Conservation (phyloP, 2,113 vertebrate species). For the Psammodynastes pulverulentus region DNA sequence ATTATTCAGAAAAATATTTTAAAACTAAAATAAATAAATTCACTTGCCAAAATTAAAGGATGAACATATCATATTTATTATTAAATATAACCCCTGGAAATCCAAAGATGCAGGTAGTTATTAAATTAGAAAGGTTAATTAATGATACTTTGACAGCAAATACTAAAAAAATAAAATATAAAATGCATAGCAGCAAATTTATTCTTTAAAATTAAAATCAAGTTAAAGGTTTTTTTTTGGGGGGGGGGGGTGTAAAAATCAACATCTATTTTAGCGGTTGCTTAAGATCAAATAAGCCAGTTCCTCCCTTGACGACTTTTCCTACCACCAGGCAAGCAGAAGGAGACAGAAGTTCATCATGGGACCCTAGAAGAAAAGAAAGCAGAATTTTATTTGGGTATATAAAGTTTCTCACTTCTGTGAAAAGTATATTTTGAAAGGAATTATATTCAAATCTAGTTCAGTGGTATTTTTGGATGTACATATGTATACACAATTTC, state of each 20-base stretch:
- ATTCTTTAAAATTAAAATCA: background rate
- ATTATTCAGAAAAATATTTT: background rate
- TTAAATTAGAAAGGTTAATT: background rate
- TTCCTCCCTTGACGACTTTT: conserved; percentile 92
- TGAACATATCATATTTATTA: background rate
- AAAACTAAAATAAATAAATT: background rate
- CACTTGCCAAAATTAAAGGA: background rate
- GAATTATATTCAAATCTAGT: background rate
- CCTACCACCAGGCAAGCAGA: conserved; percentile 92
- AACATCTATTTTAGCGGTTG: conserved; percentile 83
- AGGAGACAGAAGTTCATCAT: conserved; percentile 85
- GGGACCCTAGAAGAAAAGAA: conserved; percentile 72
- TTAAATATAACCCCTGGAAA: conserved; percentile 10
- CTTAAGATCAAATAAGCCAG: conserved; percentile 94
- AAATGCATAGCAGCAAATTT: background rate
- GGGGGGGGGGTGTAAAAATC: too few relatives aligned
- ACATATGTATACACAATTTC: background rate
- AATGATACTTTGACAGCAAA: background rate
- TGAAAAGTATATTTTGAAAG: background rate
- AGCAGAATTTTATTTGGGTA: background rate
- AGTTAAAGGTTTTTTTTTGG: too few relatives aligned
- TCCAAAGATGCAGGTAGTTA: background rate
- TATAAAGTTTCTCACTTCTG: background rate
- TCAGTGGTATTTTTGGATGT: background rate
- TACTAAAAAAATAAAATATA: background rate